phyloP scores from a whole-genome alignment of 2,797 vertebrate species.

The Fistularia commersonii region DNA sequence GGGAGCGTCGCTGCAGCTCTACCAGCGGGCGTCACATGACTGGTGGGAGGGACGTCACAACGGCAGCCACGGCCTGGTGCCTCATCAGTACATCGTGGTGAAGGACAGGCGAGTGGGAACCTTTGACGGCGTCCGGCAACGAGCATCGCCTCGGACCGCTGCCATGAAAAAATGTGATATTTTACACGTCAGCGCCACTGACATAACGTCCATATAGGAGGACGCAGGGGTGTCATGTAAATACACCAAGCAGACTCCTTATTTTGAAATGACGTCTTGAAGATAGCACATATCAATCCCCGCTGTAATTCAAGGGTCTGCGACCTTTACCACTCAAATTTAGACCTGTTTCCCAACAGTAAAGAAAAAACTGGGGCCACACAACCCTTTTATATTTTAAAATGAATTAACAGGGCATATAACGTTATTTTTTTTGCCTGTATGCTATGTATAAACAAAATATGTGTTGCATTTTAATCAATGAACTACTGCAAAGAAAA shows the following conservation, averaged over 20 bases:
- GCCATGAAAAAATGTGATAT: background rate
- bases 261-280: no score
- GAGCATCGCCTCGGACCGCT: background rate
- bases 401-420: background rate
- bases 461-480: background rate
- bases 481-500: no score
- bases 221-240: no score
- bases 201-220: background rate
- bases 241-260: no score
- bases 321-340: no score
- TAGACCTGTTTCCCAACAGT: no score
- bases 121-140: no score
- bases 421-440: no score
- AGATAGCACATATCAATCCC: no score
- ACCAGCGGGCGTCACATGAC: conserved; percentile 95
- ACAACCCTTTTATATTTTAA: background rate
- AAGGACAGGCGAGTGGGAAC: conserved; percentile 91
- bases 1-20: conserved; percentile 90
- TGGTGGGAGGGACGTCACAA: conserved; percentile 99
- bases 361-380: background rate
- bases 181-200: background rate
- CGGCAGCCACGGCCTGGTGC: conserved; percentile 90
- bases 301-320: no score
- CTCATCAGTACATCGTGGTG: conserved; percentile 95
- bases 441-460: no score